A percentile compares a stretch with the other conserved stretches of the same genome.
These are phyloP conservation scores for Escarpia spicata DNA, from an alignment of 2,888 invertebrate species.

Conservation along the genomic window DNA sequence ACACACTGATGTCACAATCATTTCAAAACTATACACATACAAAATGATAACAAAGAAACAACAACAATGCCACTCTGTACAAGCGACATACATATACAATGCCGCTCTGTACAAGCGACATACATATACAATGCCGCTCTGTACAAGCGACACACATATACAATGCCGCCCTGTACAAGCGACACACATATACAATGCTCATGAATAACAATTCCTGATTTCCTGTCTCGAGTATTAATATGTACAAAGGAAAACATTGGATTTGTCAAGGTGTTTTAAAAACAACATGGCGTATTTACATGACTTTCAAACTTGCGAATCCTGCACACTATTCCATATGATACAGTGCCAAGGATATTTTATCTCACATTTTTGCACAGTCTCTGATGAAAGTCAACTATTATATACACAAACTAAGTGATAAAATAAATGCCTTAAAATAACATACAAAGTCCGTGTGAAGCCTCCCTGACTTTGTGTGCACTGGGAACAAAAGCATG, in stretches of 20 bases:
- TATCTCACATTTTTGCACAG: neutral
- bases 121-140: neutral
- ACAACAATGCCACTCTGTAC: neutral
- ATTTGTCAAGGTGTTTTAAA: neutral
- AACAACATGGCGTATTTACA: neutral
- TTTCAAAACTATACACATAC: constrained; percentile 16
- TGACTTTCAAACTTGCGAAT: neutral
- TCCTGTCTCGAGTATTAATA: neutral
- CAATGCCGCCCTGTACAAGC: neutral
- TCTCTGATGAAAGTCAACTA: neutral
- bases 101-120: constrained; percentile 10
- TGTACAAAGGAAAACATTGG: constrained; percentile 16
- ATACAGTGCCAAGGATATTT: neutral
- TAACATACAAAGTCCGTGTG: neutral
- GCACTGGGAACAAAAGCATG: neutral
- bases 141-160: neutral
- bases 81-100: neutral
- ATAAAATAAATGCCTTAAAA: constrained; percentile 12
- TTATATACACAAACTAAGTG: constrained; percentile 12
- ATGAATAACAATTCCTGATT: constrained; percentile 16
- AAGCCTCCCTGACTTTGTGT: neutral
- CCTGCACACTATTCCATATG: neutral
- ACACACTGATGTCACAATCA: neutral
- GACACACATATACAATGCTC: constrained; percentile 1
- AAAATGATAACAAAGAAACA: constrained; percentile 6